Evolutionary conservation across 2,888 invertebrate species (phyloP).

Genomic region (Lasioglossum leucozonium): DNA sequence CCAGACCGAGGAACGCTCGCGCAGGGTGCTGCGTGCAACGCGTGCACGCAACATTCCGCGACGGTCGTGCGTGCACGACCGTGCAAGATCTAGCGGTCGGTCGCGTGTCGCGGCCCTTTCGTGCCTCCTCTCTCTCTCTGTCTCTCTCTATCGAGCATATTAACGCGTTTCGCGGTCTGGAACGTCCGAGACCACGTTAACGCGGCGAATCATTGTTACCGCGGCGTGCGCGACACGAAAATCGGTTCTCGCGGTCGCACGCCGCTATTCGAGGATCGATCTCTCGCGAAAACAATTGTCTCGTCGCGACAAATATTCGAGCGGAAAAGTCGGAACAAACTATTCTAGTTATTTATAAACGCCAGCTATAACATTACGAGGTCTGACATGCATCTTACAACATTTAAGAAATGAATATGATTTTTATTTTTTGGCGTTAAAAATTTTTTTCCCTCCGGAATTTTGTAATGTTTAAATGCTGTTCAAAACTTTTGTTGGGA

Average conservation of each 20-base stretch:
- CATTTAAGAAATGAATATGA: too few relatives aligned
- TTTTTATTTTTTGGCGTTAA: too few relatives aligned
- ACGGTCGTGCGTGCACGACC: conserved; percentile 1
- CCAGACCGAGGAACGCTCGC: background rate
- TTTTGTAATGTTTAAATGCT: too few relatives aligned
- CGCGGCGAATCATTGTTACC: conserved; percentile 20
- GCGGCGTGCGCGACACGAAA: background rate
- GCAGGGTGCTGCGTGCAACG: background rate
- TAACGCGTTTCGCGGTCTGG: conserved; percentile 22
- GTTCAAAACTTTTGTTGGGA: too few relatives aligned
- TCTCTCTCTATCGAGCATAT: conserved; percentile 2
- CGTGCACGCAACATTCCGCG: conserved; percentile 18
- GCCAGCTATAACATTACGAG: too few relatives aligned
- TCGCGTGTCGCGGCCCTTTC: conserved; percentile 18
- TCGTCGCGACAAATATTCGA: too few relatives aligned
- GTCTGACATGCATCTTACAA: too few relatives aligned
- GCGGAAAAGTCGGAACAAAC: too few relatives aligned
- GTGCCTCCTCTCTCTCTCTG: too few relatives aligned
- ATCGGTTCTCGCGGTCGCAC: background rate
- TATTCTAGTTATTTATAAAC: too few relatives aligned
- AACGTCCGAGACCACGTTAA: conserved; percentile 22
- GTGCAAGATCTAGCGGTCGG: background rate
- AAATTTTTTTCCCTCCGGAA: too few relatives aligned
- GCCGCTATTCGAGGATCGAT: background rate
- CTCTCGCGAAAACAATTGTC: background rate